Base-by-base conservation (phyloP, 2,888 invertebrate genomes). In the Drosophila mettleri region DNA sequence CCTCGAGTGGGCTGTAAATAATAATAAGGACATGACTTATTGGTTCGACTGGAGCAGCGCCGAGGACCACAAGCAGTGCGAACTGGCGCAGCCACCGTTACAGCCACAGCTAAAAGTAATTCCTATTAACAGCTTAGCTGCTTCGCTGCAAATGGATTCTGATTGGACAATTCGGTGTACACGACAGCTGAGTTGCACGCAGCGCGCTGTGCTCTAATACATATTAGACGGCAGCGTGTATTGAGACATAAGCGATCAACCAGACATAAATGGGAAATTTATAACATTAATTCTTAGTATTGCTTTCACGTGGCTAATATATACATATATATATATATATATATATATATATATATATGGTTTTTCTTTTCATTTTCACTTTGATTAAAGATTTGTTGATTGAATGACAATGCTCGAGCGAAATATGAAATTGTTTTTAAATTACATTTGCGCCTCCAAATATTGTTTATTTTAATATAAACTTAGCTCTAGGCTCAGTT, bases 1-100 rank as follows among this genome's bases (percentile, higher is more conserved):
- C 55, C 41, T 45, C 34, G 49, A 74, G 69, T 51, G 60, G 62
- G 61, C 69, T 63, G 75, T 82, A 80, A 82, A 82, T 80, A 82
- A 80, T 85, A 86, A 86, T 80, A 82, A 75, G 75, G 73, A 41
- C 67, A 69, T 74, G 82, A 77, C 77, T 81, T 85, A 85, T 74
- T 69, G 82, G 68, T 58, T 60, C 36, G 52, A 45, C 46, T 34
- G 49, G 29, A n/a, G 43, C 16, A 55, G 38, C 62, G 24, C 46
- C 46, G 49, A 24, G n/a, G 16, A 54, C 51, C 9, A 24, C 29
- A 53, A 31, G 18, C 57, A 31, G 14, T 16, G 43, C 20, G n/a
- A 48, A 24, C 38, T 24, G 48, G 20, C 24, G 12, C 43, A 24
- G 54, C 41, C 24, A 12, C 39, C 20, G 52, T 39, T 24, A n/a